A percentile compares a stretch with the other conserved stretches of the same genome.
Evolutionary conservation across 1,140 invertebrate species (phyloP).

Genomic region (Pachypeltis micranthus): DNA sequence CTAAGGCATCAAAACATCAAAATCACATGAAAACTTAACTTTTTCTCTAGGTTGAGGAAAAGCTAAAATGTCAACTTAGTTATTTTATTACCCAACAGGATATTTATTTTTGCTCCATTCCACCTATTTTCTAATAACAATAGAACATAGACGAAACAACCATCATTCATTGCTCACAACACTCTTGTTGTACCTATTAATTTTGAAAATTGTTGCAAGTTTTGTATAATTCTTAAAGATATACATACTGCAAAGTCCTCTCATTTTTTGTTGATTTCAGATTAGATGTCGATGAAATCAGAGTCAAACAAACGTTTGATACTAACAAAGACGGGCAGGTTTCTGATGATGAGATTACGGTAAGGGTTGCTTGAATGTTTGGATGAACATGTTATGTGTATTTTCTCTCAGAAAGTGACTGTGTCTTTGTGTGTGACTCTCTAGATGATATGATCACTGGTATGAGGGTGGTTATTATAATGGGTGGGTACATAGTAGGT

Average conservation of each 20-base stretch:
- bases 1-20: too few relatives aligned
- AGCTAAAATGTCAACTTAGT: too few relatives aligned
- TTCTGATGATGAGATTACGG: constrained; percentile 69
- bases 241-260: background rate
- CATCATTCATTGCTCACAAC: too few relatives aligned
- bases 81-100: too few relatives aligned
- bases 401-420: background rate
- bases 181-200: too few relatives aligned
- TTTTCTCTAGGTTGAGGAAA: too few relatives aligned
- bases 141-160: too few relatives aligned
- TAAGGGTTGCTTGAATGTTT: constrained; percentile 25
- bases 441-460: background rate
- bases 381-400: background rate
- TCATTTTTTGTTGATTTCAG: constrained; percentile 33
- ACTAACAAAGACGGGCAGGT: constrained; percentile 76
- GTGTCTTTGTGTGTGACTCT: background rate
- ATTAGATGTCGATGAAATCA: constrained; percentile 65
- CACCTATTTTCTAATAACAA: background rate
- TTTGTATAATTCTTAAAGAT: too few relatives aligned
- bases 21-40: too few relatives aligned
- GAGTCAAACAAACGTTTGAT: constrained; percentile 67
- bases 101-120: background rate
- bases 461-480: background rate
- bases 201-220: too few relatives aligned
- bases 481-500: background rate